phyloP scores from a whole-genome alignment of 2,113 vertebrate species.

The Daphoenositta chrysoptera region DNA sequence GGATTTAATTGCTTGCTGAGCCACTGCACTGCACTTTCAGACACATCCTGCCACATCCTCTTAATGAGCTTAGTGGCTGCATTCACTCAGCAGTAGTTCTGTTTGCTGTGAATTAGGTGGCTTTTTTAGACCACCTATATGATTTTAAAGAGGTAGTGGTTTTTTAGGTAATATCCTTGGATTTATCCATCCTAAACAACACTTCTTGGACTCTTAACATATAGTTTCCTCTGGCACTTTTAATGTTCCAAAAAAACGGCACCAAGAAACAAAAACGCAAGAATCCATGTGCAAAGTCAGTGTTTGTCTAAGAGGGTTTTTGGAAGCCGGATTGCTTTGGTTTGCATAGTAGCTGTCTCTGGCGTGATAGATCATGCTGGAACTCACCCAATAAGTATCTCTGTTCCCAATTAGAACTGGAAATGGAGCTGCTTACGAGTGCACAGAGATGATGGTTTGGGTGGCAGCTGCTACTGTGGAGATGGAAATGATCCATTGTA shows the following conservation, averaged over 20 bases:
- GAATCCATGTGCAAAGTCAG: slow-evolving; percentile 64
- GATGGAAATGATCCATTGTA: slow-evolving; percentile 73
- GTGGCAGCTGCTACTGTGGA: slow-evolving; percentile 75
- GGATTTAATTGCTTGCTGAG: slow-evolving; percentile 79
- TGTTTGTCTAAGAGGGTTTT: slow-evolving; percentile 73
- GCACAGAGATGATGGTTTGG: slow-evolving; percentile 70
- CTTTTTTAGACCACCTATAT: slow-evolving; percentile 65
- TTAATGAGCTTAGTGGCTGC: slow-evolving; percentile 80
- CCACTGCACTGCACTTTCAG: slow-evolving; percentile 70
- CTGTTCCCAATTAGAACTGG: slow-evolving; percentile 79
- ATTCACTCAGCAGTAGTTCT: slow-evolving; percentile 68
- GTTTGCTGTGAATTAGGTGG: slow-evolving; percentile 63
- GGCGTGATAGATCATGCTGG: slow-evolving; percentile 77
- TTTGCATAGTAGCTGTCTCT: slow-evolving; percentile 78
- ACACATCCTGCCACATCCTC: slow-evolving; percentile 71
- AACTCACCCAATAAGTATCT: slow-evolving; percentile 77
- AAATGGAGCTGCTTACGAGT: slow-evolving; percentile 70
- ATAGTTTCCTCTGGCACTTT: not conserved
- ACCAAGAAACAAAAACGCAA: not conserved
- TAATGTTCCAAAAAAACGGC: not conserved
- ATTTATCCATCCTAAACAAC: slow-evolving; percentile 18
- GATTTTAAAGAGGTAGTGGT: slow-evolving; percentile 56
- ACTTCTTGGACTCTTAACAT: not conserved
- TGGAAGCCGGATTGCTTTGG: slow-evolving; percentile 72
- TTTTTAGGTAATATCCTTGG: slow-evolving; percentile 48